Evolutionary conservation across 2,888 invertebrate species (phyloP).

Genomic region (Belgica antarctica): DNA sequence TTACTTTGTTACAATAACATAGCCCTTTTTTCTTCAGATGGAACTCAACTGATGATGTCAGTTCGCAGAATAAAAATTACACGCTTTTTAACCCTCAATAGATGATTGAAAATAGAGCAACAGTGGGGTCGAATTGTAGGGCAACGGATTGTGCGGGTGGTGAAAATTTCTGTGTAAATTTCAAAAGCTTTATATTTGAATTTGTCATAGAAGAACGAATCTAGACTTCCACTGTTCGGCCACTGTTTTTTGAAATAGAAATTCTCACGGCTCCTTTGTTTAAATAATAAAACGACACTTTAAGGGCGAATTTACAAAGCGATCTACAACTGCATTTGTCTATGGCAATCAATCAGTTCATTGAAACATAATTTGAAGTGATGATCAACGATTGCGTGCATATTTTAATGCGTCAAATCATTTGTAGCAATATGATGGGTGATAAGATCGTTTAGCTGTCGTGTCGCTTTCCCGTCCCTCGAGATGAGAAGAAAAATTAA

Average conservation of each 20-base stretch:
- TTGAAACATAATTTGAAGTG: background rate
- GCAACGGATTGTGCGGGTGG: conserved; percentile 17
- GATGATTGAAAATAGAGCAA: conserved; percentile 39
- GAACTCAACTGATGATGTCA: conserved; percentile 22
- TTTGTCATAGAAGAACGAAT: conserved; percentile 2
- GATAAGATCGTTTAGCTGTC: conserved; percentile 12
- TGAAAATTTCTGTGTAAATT: conserved; percentile 19
- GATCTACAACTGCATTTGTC: background rate
- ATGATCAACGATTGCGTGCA: background rate
- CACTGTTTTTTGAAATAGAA: no score
- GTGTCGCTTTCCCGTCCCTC: background rate
- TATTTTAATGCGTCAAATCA: background rate
- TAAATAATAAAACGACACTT: background rate
- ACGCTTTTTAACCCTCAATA: conserved; percentile 44
- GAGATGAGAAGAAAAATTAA: conserved; percentile 3
- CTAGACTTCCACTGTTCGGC: no score
- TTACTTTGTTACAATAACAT: conserved; percentile 36
- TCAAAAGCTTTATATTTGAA: background rate
- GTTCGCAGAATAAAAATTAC: conserved; percentile 40
- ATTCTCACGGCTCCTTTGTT: no score
- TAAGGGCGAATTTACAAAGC: background rate
- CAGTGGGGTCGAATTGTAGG: background rate
- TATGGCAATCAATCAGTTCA: background rate
- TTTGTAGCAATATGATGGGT: background rate
- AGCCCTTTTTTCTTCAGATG: background rate